phyloP scores from a whole-genome alignment of 2,797 vertebrate species.

The Crenichthys baileyi region DNA sequence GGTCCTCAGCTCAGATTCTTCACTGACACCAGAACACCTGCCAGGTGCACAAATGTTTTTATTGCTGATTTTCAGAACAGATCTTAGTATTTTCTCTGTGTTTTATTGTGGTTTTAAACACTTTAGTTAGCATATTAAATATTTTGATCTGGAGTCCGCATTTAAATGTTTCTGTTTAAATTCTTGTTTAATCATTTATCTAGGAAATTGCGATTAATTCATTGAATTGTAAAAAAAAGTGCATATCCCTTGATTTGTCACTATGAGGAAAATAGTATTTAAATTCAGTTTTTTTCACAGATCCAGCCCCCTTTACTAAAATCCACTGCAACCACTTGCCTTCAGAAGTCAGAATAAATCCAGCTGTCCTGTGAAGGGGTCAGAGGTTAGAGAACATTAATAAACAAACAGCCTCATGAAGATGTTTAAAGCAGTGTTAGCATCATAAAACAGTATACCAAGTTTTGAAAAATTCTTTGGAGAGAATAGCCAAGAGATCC shows the following conservation, averaged over 20 bases:
- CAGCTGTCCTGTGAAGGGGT: not conserved
- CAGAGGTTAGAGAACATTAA: not conserved
- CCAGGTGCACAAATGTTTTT: conserved; percentile 15
- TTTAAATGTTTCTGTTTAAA: not conserved
- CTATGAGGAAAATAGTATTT: not conserved
- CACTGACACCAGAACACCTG: conserved; percentile 6
- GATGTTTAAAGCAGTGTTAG: not conserved
- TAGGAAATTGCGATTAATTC: not conserved
- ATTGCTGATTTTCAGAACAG: not conserved
- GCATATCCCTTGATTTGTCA: not conserved
- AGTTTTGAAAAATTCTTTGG: not conserved
- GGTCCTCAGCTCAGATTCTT: not conserved
- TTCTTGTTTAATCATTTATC: not conserved
- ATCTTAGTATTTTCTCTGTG: not conserved
- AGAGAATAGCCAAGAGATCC: not conserved
- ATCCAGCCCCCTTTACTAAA: not conserved
- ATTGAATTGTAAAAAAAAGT: not conserved
- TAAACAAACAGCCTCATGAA: not conserved
- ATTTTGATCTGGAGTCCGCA: not conserved
- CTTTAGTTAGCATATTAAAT: not conserved
- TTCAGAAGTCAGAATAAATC: not conserved
- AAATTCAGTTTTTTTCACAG: not conserved
- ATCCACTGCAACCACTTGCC: not conserved
- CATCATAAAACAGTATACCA: not conserved
- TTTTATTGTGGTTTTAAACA: not conserved